These are phyloP conservation scores for Parauchenoglanis punctatus DNA, from an alignment of 2,797 vertebrate species.

Conservation along the genomic window DNA sequence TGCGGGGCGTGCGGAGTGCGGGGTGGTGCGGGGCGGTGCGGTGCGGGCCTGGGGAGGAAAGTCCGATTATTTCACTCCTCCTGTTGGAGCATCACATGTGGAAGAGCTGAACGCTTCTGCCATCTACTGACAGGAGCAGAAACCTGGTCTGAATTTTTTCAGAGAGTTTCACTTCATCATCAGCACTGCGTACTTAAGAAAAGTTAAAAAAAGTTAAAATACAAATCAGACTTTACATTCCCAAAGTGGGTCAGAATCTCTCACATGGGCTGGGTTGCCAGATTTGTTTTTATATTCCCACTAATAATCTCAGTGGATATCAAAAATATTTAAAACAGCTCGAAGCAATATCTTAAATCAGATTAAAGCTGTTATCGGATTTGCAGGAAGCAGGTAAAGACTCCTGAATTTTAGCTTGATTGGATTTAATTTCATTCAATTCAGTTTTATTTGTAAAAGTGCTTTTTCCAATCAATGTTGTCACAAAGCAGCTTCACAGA, in stretches of 20 bases:
- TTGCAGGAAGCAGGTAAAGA: not conserved
- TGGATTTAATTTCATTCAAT: too few species aligned
- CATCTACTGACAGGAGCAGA: conserved; percentile 31
- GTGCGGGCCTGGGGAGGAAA: too few species aligned
- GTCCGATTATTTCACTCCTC: not conserved
- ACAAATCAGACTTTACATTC: not conserved
- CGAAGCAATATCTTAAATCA: not conserved
- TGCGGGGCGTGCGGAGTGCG: conserved; percentile 14
- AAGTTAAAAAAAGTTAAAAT: not conserved
- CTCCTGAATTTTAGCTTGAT: not conserved
- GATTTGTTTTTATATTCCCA: not conserved
- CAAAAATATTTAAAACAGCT: not conserved
- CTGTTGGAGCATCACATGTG: not conserved
- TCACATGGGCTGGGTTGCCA: not conserved
- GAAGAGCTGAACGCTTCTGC: conserved; percentile 29
- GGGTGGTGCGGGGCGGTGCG: not conserved
- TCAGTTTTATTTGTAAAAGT: too few species aligned
- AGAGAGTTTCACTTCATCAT: not conserved
- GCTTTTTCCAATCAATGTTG: too few species aligned
- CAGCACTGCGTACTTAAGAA: not conserved
- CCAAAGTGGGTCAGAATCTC: not conserved
- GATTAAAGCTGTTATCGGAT: not conserved
- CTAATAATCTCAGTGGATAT: not conserved
- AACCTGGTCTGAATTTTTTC: not conserved
- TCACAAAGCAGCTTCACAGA: too few species aligned